Conservation (phyloP, 2,113 vertebrate species). For the Sula dactylatra region DNA sequence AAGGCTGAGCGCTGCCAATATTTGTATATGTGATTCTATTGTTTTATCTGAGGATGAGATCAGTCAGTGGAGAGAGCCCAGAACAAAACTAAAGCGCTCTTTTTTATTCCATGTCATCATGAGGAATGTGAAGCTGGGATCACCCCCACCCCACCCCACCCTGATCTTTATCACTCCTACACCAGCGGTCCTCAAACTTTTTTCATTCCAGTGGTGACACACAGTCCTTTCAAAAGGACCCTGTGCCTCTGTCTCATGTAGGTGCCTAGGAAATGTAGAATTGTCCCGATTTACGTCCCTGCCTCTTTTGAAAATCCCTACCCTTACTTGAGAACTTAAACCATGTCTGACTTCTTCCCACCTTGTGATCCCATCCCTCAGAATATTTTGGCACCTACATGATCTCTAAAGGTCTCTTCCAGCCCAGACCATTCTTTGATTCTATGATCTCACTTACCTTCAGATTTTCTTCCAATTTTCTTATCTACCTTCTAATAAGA, state of each 20-base stretch:
- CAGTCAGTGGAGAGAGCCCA: neutral
- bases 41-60: neutral
- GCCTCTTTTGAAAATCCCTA: neutral
- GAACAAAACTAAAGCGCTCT: neutral
- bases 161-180: neutral
- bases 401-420: neutral
- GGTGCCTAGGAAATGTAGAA: neutral
- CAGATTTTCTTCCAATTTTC: neutral
- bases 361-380: neutral
- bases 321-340: neutral
- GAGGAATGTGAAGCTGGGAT: neutral
- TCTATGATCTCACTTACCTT: neutral
- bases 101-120: neutral
- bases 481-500: neutral
- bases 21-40: neutral
- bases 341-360: neutral
- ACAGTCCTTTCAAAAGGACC: neutral
- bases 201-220: neutral
- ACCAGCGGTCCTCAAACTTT: neutral
- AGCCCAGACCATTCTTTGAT: neutral
- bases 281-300: rapidly evolving
- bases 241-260: neutral
- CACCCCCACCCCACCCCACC: neutral
- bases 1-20: neutral
- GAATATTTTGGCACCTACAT: neutral